A percentile compares a stretch with the other conserved stretches of the same genome.
phyloP scores from a whole-genome alignment of 2,888 invertebrate species.

The Meteorus colon region DNA sequence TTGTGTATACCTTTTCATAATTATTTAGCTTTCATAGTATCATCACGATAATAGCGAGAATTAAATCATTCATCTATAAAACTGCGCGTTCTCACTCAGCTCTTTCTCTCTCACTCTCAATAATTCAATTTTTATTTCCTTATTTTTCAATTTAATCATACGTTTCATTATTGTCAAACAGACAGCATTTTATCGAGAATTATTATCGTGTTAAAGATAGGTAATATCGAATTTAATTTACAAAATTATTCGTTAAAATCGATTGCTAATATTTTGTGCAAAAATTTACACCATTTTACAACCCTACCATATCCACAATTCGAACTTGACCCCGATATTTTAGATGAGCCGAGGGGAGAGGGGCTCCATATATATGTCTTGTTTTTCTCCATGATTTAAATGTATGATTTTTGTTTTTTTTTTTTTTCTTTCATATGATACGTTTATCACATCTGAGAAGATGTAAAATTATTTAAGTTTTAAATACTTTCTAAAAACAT shows the following conservation, averaged over 20 bases:
- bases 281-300: conserved; percentile 61
- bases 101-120: not conserved
- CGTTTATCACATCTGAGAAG: conserved; percentile 11
- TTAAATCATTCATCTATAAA: not conserved
- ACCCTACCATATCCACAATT: conserved; percentile 11
- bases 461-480: not conserved
- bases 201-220: conserved; percentile 29
- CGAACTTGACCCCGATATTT: not conserved
- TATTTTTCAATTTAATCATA: conserved; percentile 58
- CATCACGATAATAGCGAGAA: not conserved
- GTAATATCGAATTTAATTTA: conserved; percentile 38
- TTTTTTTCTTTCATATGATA: not conserved
- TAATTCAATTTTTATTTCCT: not conserved
- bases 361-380: not conserved
- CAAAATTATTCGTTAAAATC: conserved; percentile 53
- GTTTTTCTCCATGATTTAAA: not conserved
- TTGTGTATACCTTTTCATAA: not conserved
- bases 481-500: conserved; percentile 31
- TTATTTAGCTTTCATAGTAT: not conserved
- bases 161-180: conserved; percentile 70
- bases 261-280: conserved; percentile 69
- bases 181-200: conserved; percentile 66
- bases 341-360: not conserved
- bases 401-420: conserved; percentile 2
- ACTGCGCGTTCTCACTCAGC: not conserved